Evolutionary conservation across 2,888 invertebrate genomes (phyloP), one percentile per base, ranked within the genome.

Genomic region (Phortica magna): DNA sequence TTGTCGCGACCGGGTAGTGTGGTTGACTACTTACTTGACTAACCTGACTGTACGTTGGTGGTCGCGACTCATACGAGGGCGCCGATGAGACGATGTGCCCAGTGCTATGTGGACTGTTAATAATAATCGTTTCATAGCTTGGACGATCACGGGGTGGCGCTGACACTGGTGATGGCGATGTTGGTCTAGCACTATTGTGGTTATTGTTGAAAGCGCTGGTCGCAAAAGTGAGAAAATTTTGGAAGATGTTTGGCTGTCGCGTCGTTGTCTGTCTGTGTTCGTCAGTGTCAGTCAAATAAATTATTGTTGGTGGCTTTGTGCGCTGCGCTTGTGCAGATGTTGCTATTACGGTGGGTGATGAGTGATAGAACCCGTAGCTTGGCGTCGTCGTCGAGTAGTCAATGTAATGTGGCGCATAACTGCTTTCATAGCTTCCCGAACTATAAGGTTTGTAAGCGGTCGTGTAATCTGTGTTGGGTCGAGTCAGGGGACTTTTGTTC

Each of bases 291-390:
- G 89, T 84, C 2, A 91, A 76, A 78, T 91, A 92, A 42, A 91
- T 92, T 3, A 92, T 85, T 0, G 91, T 92, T 48, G 92, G 91
- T 19, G 91, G 91, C 77, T 89, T 90, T 0, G 92, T 91, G 41
- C 84, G 83, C 71, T 83, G 80, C n/a, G 77, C 48, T 57, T 82
- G 85, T 12, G 61, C 7, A 1, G 77, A 31, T 5, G 48, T 71
- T 43, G 79, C 5, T 14, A 82, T 65, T 3, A 77, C 39, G 65
- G 83, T 82, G 5, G 80, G 79, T 42, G 82, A 71, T 0, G 81
- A 75, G 17, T 82, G 83, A 48, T 84, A 84, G 76, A 83, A 85
- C 0, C 74, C 76, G 41, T 88, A 84, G 42, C 79, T 78, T 1
- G 84, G 83, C 12, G 88, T 80, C 0, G 77, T 78, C 12, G 74